Evolutionary conservation across 2,113 vertebrate species (phyloP).

Genomic region (Tenebrosternarchus preto): DNA sequence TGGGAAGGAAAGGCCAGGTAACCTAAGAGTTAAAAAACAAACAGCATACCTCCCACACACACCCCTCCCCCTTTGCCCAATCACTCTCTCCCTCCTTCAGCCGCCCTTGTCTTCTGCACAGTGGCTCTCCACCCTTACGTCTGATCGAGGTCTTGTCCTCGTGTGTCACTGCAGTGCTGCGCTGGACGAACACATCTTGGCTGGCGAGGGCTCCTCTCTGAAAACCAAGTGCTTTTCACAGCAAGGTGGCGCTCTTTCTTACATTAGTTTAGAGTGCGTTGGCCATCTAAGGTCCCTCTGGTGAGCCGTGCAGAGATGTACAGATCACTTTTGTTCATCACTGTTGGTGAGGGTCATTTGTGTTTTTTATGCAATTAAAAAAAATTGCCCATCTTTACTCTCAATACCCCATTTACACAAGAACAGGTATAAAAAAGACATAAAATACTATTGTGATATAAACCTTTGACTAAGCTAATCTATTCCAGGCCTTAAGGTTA

Average conservation of each 20-base stretch:
- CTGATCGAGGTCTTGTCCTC: slow-evolving; percentile 54
- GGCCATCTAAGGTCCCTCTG: neutral
- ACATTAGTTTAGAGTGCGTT: slow-evolving; percentile 5
- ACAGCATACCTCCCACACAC: neutral
- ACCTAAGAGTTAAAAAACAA: slow-evolving; percentile 23
- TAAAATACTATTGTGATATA: neutral
- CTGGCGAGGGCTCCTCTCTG: slow-evolving; percentile 9
- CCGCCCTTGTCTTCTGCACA: slow-evolving; percentile 62
- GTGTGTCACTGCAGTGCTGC: slow-evolving; percentile 44
- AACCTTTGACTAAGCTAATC: neutral
- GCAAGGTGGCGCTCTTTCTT: neutral
- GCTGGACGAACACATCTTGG: slow-evolving; percentile 34
- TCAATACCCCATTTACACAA: neutral
- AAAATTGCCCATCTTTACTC: no score
- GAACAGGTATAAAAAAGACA: neutral
- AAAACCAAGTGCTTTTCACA: slow-evolving; percentile 16
- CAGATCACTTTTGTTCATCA: neutral
- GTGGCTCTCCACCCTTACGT: slow-evolving; percentile 59
- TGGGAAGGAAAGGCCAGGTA: slow-evolving; percentile 3
- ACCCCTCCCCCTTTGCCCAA: slow-evolving; percentile 22
- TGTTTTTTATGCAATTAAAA: no score
- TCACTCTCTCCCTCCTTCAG: slow-evolving; percentile 41
- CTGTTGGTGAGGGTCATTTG: no score
- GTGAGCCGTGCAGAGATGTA: neutral
- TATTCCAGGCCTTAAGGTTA: neutral